These are phyloP conservation scores for Dasysyrphus albostriatus DNA, from an alignment of 2,888 invertebrate genomes.

Conservation along the genomic window DNA sequence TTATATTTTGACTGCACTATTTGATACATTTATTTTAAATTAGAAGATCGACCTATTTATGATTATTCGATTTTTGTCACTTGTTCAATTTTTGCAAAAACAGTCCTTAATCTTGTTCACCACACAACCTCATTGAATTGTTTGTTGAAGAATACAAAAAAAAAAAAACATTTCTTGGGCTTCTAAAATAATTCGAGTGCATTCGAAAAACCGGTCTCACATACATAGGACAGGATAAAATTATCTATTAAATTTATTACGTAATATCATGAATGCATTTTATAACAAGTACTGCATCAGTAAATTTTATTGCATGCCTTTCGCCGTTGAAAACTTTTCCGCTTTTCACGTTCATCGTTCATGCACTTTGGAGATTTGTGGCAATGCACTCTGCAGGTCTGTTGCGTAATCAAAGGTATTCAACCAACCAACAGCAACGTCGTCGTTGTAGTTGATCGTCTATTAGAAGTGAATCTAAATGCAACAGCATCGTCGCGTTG, in stretches of 20 bases:
- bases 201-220: background rate
- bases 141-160: background rate
- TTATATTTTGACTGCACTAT: too few relatives aligned
- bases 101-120: too few relatives aligned
- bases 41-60: too few relatives aligned
- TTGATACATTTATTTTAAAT: too few relatives aligned
- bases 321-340: conserved; percentile 81
- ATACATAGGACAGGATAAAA: conserved; percentile 15
- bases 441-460: conserved; percentile 29
- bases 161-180: background rate
- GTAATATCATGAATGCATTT: conserved; percentile 24
- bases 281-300: conserved; percentile 19
- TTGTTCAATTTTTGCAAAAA: too few relatives aligned
- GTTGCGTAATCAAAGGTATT: conserved; percentile 57
- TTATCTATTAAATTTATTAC: conserved; percentile 12
- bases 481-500: conserved; percentile 19
- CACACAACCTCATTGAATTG: too few relatives aligned
- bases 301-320: conserved; percentile 59
- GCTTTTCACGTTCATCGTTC: conserved; percentile 83
- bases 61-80: too few relatives aligned
- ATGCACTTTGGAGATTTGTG: conserved; percentile 64
- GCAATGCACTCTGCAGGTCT: conserved; percentile 62
- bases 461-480: conserved; percentile 24
- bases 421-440: conserved; percentile 31
- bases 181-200: background rate